A percentile compares a stretch with the other conserved stretches of the same genome.
Conservation (phyloP, 2,113 vertebrate species). For the Sigmodon hispidus region DNA sequence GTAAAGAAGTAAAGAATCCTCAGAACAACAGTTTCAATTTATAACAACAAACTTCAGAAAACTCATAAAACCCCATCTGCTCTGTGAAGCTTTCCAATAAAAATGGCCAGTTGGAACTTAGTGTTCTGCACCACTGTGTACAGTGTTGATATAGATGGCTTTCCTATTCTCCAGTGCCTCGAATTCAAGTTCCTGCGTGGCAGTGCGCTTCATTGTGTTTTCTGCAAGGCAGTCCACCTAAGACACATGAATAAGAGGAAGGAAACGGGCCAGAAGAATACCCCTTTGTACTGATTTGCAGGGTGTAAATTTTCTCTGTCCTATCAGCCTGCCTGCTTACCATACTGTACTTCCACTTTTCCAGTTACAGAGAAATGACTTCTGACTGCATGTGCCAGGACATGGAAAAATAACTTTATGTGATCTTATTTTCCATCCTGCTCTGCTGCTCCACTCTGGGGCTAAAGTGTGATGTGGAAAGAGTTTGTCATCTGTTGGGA, state of each 20-base stretch:
- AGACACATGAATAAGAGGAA: neutral
- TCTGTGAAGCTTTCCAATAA: constrained; percentile 68
- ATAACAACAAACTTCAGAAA: constrained; percentile 77
- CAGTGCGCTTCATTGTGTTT: neutral
- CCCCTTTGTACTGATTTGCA: neutral
- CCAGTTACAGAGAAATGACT: neutral
- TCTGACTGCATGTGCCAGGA: neutral
- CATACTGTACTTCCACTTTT: neutral
- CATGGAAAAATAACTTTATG: neutral
- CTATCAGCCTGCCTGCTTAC: neutral
- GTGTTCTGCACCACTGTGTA: neutral
- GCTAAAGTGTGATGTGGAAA: neutral
- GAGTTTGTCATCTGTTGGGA: neutral
- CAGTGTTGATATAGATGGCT: neutral
- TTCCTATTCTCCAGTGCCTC: constrained; percentile 33
- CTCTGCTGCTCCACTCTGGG: neutral
- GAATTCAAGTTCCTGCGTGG: constrained; percentile 38
- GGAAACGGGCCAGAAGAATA: neutral
- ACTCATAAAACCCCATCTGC: constrained; percentile 79
- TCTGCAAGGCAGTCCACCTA: constrained; percentile 28
- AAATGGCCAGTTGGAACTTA: constrained; percentile 75
- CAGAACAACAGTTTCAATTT: constrained; percentile 71
- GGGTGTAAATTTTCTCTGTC: neutral
- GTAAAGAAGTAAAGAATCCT: constrained; percentile 74
- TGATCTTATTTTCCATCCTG: neutral